These are phyloP conservation scores for Shinisaurus crocodilurus DNA, from an alignment of 2,113 vertebrate genomes.

Conservation along the genomic window DNA sequence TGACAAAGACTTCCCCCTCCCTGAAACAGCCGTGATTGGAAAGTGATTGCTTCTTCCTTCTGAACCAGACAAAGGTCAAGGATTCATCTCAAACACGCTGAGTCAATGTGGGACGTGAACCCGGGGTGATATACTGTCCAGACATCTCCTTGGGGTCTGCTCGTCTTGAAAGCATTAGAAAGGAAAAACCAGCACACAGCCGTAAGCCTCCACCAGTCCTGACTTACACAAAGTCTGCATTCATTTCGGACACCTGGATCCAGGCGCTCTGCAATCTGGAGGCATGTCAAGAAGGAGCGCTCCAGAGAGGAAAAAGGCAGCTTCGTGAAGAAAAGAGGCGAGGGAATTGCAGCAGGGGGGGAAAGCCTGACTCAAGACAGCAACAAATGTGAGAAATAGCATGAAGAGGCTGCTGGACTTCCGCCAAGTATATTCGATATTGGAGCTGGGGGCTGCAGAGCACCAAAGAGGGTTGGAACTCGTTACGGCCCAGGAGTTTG, in stretches of 20 bases:
- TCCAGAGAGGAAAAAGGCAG: constrained; percentile 31
- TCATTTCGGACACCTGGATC: constrained; percentile 45
- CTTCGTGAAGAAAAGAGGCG: not conserved
- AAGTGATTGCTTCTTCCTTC: constrained; percentile 49
- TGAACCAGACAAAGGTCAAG: constrained; percentile 47
- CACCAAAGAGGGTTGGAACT: not conserved
- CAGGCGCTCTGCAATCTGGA: constrained; percentile 7
- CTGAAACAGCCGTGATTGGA: constrained; percentile 16
- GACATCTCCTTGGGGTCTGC: constrained; percentile 49
- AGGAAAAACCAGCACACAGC: not conserved
- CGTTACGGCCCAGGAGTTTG: not conserved
- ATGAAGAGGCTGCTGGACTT: constrained; percentile 1
- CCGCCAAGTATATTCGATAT: not conserved
- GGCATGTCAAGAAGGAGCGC: constrained; percentile 19
- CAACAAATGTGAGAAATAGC: not conserved
- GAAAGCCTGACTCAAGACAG: not conserved
- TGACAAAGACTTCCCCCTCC: not conserved
- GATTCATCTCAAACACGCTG: constrained; percentile 59
- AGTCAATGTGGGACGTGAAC: constrained; percentile 49
- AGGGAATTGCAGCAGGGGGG: not conserved
- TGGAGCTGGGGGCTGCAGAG: not conserved
- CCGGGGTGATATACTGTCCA: not conserved
- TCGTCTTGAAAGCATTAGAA: constrained; percentile 49
- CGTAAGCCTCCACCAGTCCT: not conserved
- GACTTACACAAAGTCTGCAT: not conserved